These are phyloP conservation scores for Epirrhoe tristata DNA, from an alignment of 2,888 invertebrate genomes.

Conservation along the genomic window DNA sequence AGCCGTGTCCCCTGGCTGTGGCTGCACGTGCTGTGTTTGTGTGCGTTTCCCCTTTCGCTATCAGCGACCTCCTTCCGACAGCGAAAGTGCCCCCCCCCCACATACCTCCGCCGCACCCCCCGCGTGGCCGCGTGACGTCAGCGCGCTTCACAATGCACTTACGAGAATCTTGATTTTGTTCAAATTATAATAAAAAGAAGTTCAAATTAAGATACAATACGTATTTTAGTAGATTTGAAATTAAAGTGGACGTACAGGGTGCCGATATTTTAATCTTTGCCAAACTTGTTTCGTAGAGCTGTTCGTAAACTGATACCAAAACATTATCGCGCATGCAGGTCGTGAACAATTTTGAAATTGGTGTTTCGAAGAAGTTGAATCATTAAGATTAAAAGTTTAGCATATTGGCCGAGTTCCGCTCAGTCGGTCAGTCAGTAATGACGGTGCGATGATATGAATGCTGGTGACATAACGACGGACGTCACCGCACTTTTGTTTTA, in stretches of 20 bases:
- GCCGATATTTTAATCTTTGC: too few relatives aligned
- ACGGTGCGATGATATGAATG: not conserved
- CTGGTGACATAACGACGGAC: conserved; percentile 2
- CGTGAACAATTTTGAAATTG: not conserved
- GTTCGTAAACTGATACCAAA: too few relatives aligned
- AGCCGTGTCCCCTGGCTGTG: not conserved
- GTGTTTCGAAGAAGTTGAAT: not conserved
- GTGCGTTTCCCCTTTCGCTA: conserved; percentile 60
- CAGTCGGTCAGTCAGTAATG: conserved; percentile 29
- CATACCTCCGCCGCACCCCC: conserved; percentile 7
- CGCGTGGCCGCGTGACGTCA: conserved; percentile 26
- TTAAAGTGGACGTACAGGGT: too few relatives aligned
- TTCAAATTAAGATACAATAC: too few relatives aligned
- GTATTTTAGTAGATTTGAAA: too few relatives aligned
- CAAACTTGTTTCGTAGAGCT: too few relatives aligned
- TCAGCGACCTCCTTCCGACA: conserved; percentile 58
- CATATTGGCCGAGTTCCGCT: not conserved
- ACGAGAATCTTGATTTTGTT: not conserved
- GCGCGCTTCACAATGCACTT: conserved; percentile 7
- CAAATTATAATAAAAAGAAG: not conserved
- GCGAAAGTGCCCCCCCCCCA: conserved; percentile 54
- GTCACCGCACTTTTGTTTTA: not conserved
- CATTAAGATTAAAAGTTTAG: not conserved
- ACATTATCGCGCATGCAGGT: too few relatives aligned
- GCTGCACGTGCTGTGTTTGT: conserved; percentile 21